Evolutionary conservation across 53 echinoderm and acorn worm genomes (phyloP), one percentile per base, ranked within the genome.

Genomic region (Hippasteria phrygiana): DNA sequence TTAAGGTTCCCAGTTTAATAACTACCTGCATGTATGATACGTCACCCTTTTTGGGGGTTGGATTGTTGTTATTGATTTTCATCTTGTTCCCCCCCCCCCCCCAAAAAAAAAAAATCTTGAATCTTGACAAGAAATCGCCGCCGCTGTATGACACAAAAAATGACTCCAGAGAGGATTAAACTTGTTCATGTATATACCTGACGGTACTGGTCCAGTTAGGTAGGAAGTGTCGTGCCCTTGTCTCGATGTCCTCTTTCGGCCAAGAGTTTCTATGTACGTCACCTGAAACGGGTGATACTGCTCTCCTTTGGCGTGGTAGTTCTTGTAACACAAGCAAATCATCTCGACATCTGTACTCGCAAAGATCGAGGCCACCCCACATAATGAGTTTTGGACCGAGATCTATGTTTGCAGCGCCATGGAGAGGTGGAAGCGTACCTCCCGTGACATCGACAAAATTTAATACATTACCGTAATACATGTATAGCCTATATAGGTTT

Each of bases 311-410:
- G 17, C 40, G 71, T 71, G 76, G 76, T n/a, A 45, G 22, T 33
- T 75, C 63, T 43, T 39, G 27, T 9, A 81, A 24, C 26, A 81
- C 43, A 18, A 81, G 41, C 26, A 81, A 38, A 11, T 81, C 81
- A 39, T 81, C 81, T 42, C 69, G 43, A 59, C 83, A 83, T 26
- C 67, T 34, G 40, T 83, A 83, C 38, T 66, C 66, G 22, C 28
- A 14, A 9, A 83, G 83, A 66, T 83, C 83, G 13, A 83, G 67
- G 27, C 83, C 69, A 28, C 83, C 83, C 83, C 83, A 83, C 43
- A 83, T 66, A 14, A 83, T 41, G 5, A 83, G 14, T 14, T 9
- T 83, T 20, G 43, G 24, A n/a, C 50, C 67, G 37, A 67, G 67
- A 83, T 83, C 35, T 27, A 83, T 2, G 32, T 66, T 83, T 42